phyloP scores from a whole-genome alignment of 1,140 invertebrate species.

The Trachymyrmex septentrionalis region DNA sequence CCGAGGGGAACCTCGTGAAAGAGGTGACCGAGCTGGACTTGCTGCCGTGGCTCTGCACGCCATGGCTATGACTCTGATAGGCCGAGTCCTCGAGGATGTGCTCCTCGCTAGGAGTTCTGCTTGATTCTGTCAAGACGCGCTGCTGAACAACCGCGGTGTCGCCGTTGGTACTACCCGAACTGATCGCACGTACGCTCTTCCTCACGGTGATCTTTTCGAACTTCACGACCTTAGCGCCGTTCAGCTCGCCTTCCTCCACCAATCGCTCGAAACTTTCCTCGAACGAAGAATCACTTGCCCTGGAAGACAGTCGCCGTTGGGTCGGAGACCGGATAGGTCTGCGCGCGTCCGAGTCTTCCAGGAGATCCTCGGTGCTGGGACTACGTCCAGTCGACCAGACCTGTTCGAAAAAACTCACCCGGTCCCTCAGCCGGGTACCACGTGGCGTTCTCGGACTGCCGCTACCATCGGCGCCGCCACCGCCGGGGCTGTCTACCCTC shows the following conservation, averaged over 20 bases:
- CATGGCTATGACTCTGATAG: constrained; percentile 87
- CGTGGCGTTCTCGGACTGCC: constrained; percentile 81
- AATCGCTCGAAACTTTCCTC: constrained; percentile 88
- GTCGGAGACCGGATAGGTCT: constrained; percentile 63
- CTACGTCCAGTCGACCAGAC: constrained; percentile 88
- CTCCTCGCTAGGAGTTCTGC: constrained; percentile 88
- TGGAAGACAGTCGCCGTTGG: constrained; percentile 70
- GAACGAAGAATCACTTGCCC: constrained; percentile 83
- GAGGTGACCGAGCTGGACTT: constrained; percentile 86
- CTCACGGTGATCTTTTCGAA: constrained; percentile 90
- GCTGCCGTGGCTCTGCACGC: constrained; percentile 82
- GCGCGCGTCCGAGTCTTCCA: constrained; percentile 59
- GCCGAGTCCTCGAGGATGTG: constrained; percentile 87
- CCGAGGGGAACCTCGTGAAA: constrained; percentile 87
- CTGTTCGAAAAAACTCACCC: constrained; percentile 92
- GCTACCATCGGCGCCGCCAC: constrained; percentile 51
- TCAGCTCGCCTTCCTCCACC: constrained; percentile 89
- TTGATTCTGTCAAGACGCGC: constrained; percentile 73
- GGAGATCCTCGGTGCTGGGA: constrained; percentile 81
- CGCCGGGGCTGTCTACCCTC: constrained; percentile 65
- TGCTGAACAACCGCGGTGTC: constrained; percentile 1
- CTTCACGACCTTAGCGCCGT: constrained; percentile 89
- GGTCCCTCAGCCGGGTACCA: constrained; percentile 88
- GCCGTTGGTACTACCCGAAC: constrained; percentile 35
- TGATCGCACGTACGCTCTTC: constrained; percentile 86